Conservation (phyloP, 2,797 vertebrate genomes). For the Mormyrops attenuatus region DNA sequence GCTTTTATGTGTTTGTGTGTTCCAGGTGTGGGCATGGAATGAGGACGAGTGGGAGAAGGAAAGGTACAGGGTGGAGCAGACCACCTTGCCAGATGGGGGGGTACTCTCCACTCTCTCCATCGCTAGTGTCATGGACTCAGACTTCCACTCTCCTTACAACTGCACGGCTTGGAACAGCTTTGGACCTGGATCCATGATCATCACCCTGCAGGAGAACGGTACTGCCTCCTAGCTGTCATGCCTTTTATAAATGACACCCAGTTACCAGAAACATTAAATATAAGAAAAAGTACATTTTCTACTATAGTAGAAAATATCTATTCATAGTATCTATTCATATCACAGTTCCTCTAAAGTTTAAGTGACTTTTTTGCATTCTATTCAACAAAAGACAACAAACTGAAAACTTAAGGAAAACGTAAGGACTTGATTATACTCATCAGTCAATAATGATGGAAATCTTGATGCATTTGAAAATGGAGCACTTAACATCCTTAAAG, state of each 20-base stretch:
- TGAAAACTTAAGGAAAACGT: neutral
- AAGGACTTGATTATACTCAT: neutral
- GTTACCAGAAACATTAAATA: neutral
- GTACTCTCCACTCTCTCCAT: slow-evolving; percentile 91
- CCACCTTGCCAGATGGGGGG: slow-evolving; percentile 68
- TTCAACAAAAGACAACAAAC: neutral
- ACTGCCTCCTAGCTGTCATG: neutral
- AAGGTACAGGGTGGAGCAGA: slow-evolving; percentile 86
- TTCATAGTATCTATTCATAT: neutral
- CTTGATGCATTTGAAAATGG: neutral
- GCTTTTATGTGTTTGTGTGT: slow-evolving; percentile 38
- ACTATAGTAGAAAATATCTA: neutral
- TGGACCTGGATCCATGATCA: slow-evolving; percentile 85
- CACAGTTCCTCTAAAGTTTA: slow-evolving; percentile 5
- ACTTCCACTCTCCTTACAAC: slow-evolving; percentile 93
- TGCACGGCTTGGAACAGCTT: slow-evolving; percentile 93
- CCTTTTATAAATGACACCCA: neutral
- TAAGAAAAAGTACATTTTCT: neutral
- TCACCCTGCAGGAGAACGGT: slow-evolving; percentile 75
- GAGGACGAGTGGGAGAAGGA: slow-evolving; percentile 92
- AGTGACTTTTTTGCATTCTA: neutral
- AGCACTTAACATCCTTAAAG: neutral
- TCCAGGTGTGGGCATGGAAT: slow-evolving; percentile 93
- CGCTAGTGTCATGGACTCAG: slow-evolving; percentile 85
- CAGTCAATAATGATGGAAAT: neutral